Percentiles rank a stretch among this genome's conserved stretches.
These are phyloP conservation scores for Pangasius larnaudii DNA, from an alignment of 2,797 vertebrate species.

Conservation along the genomic window DNA sequence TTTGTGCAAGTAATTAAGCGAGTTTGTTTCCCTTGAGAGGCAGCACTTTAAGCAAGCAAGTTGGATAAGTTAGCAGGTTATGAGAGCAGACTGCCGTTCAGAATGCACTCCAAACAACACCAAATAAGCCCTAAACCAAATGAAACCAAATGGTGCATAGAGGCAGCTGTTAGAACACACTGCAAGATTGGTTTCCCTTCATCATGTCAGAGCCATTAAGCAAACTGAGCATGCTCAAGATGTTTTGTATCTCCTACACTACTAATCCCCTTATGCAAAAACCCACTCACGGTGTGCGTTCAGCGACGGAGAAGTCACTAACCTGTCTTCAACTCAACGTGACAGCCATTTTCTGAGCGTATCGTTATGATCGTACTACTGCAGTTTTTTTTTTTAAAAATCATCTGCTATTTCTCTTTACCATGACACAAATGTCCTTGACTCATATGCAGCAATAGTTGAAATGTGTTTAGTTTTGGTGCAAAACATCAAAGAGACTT, in stretches of 20 bases:
- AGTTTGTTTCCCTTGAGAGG: conserved; percentile 49
- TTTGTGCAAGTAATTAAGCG: not conserved
- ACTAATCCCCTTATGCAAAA: conserved; percentile 65
- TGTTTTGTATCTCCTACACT: conserved; percentile 62
- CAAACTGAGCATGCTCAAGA: conserved; percentile 58
- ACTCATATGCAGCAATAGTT: conserved; percentile 77
- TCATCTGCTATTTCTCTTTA: conserved; percentile 52
- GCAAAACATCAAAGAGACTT: conserved; percentile 80
- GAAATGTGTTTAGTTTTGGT: conserved; percentile 80
- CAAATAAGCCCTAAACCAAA: conserved; percentile 63
- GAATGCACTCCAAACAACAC: conserved; percentile 59
- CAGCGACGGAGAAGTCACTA: conserved; percentile 67
- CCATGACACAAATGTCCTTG: conserved; percentile 79
- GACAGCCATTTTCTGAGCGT: conserved; percentile 58
- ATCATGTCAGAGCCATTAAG: conserved; percentile 70
- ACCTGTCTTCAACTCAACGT: conserved; percentile 59
- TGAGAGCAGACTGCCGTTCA: conserved; percentile 66
- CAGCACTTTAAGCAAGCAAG: conserved; percentile 54
- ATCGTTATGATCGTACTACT: conserved; percentile 63
- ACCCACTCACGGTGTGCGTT: conserved; percentile 64
- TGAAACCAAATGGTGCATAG: conserved; percentile 67
- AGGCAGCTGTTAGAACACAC: conserved; percentile 68
- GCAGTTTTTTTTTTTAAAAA: not conserved
- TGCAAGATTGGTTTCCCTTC: conserved; percentile 70
- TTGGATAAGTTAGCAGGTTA: conserved; percentile 68